phyloP scores from a whole-genome alignment of 2,888 invertebrate species.

The Galerucella nymphaeae region DNA sequence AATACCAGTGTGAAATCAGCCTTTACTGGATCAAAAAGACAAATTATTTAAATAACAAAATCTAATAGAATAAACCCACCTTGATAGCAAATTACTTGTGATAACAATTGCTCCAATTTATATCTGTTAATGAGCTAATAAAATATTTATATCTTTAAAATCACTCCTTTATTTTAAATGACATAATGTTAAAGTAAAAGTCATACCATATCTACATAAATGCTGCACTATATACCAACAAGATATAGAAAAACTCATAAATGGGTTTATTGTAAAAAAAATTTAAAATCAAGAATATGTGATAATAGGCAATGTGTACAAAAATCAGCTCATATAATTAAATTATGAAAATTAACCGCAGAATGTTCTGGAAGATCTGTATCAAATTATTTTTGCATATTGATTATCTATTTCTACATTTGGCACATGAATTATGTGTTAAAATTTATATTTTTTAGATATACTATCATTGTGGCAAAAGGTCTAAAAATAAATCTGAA shows the following conservation, averaged over 20 bases:
- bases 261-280: neutral
- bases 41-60: no score
- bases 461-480: conserved; percentile 16
- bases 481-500: conserved; percentile 26
- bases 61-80: no score
- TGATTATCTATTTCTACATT: conserved; percentile 2
- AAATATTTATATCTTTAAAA: no score
- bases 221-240: neutral
- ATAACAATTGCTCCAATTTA: no score
- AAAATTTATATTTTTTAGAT: neutral
- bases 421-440: neutral
- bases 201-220: no score
- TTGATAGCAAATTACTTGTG: no score
- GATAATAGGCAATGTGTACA: neutral
- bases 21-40: no score
- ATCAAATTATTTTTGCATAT: neutral
- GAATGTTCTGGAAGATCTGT: neutral
- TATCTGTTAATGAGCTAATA: no score
- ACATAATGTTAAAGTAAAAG: no score
- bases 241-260: neutral
- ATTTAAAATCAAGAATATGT: neutral
- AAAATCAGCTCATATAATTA: neutral
- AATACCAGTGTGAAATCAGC: no score
- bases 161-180: no score
- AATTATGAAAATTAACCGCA: neutral